Conservation (phyloP, 2,797 vertebrate genomes). For the Agapornis canus region DNA sequence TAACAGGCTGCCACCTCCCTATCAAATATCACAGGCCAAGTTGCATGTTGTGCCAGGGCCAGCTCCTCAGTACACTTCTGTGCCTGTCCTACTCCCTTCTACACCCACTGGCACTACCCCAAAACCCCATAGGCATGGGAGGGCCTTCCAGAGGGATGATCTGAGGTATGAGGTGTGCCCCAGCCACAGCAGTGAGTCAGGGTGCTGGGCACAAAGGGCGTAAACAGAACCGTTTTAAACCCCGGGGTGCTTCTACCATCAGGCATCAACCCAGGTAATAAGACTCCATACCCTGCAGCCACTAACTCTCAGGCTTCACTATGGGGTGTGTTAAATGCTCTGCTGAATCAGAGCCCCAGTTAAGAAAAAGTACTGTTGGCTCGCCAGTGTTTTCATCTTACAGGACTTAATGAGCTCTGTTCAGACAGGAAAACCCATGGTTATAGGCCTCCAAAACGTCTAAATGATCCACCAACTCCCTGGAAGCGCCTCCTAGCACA, state of each 20-base stretch:
- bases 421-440: not conserved
- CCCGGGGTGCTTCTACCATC: not conserved
- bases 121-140: not conserved
- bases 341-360: not conserved
- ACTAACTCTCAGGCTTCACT: not conserved
- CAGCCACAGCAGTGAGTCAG: slow-evolving; percentile 19
- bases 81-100: not conserved
- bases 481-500: not conserved
- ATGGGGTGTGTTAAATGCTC: not conserved
- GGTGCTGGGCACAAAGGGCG: not conserved
- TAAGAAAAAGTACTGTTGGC: not conserved
- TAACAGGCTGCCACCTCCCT: slow-evolving; percentile 57
- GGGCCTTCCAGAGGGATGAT: not conserved
- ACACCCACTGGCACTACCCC: slow-evolving; percentile 30
- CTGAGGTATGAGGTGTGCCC: not conserved
- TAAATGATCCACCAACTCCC: not conserved
- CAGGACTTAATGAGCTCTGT: not conserved
- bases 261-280: not conserved
- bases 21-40: not conserved
- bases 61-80: not conserved
- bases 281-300: not conserved
- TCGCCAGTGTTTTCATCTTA: not conserved
- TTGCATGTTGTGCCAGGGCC: not conserved
- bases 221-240: not conserved
- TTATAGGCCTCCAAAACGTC: not conserved